Evolutionary conservation across 2,797 vertebrate species (phyloP), one percentile per base, ranked within the genome.

Genomic region (Sarcophilus harrisii): DNA sequence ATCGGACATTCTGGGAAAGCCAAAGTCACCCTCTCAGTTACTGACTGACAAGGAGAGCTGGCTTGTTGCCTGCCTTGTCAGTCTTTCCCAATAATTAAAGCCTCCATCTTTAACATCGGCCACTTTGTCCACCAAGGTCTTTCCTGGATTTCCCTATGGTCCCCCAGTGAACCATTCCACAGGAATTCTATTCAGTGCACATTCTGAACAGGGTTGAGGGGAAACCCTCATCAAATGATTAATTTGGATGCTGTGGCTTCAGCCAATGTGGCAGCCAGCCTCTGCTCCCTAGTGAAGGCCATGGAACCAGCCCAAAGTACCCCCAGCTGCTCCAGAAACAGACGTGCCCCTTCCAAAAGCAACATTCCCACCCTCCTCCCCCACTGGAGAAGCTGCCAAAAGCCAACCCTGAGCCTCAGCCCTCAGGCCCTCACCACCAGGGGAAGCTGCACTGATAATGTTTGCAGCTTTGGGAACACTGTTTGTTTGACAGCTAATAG

Each of bases 381-480:
- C 55, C 57, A 4, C 16, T 66, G 0, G 90, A 94, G 93, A 60
- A 94, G 94, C 21, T 96, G 97, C 90, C 16, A 6, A 89, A 24
- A 54, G 92, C 38, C 3, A 13, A 28, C 87, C 28, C 45, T 0
- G 0, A 21, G 90, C 58, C 93, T 94, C 28, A 1, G 93, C 90
- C 73, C 49, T 21, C 12, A 1, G 0, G 5, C 0, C 93, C 45
- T 49, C 73, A 87, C 30, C 57, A 62, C 94, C 90, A 52, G 0
- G 5, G 89, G 0, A 8, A 96, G 94, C 73, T 52, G 6, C 90
- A 73, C 57, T 14, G 92, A 59, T 58, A 62, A 94, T n/a, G 49
- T 94, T 59, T 93, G 93, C 96, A 95, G 92, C 11, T 0, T 32
- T 57, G 92, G 93, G 93, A 98, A 95, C 27, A 58, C 32, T 32